Evolutionary conservation across 2,113 vertebrate genomes (phyloP), one percentile per base, ranked within the genome.

Genomic region (Conger conger): DNA sequence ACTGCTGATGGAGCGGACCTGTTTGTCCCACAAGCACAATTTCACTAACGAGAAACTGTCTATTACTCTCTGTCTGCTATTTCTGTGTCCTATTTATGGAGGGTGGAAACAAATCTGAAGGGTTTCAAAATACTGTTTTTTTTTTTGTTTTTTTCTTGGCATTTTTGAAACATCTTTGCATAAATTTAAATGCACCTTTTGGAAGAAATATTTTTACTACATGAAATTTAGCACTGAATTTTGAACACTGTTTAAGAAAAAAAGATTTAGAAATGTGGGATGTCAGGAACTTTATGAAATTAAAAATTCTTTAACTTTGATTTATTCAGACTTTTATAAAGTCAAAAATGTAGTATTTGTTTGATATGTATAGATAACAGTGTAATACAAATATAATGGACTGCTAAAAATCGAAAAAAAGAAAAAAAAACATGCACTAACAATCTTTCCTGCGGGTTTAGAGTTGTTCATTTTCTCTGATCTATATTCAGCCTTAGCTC

Each of bases 211-310:
- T 92, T 91, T 91, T 93, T 93, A 92, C 95, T 94, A 95, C 92
- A 94, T 79, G 92, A 91, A 92, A 94, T 93, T 92, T 96, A 96
- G 97, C 97, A 98, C 97, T 98, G 97, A 98, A 96, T 97, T 92
- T 94, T 94, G 92, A 96, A 95, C 93, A 96, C 95, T 98, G 94
- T 97, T 92, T 91, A 91, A 93, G 94, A 86, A 86, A 60, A 87
- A 82, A 83, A 84, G 78, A 86, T 77, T 30, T 79, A 93, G 76
- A 82, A 86, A 91, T 89, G 91, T 90, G 90, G 93, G 94, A 95
- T 96, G 92, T 96, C 91, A 93, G 93, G 91, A 95, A 94, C 92
- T 93, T 91, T 94, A 91, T 92, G 93, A 93, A 91, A 93, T 93
- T 92, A 86, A 90, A 88, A 91, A 91, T 91, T 90, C 92, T 92